Conservation (phyloP, 2,797 vertebrate species). For the Syngnathus rostellatus region DNA sequence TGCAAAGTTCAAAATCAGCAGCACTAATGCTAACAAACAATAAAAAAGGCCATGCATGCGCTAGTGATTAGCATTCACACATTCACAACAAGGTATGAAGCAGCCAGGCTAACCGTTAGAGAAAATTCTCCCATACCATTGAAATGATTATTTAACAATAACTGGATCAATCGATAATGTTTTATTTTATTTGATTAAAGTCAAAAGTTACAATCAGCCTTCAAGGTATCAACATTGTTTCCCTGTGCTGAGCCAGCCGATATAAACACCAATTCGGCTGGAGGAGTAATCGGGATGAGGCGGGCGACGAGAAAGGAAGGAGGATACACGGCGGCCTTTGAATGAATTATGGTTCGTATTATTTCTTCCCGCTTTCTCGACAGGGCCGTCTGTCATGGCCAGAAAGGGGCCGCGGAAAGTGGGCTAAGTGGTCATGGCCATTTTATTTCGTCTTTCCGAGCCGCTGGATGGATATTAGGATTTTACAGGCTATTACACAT, state of each 20-base stretch:
- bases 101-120: not conserved
- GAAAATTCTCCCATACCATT: not conserved
- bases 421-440: slow-evolving; percentile 71
- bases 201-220: slow-evolving; percentile 6
- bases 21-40: no score
- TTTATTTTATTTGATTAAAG: no score
- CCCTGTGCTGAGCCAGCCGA: slow-evolving; percentile 43
- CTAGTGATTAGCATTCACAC: no score
- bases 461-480: slow-evolving; percentile 74
- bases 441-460: slow-evolving; percentile 71
- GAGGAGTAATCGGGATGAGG: slow-evolving; percentile 39
- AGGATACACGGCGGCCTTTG: slow-evolving; percentile 60
- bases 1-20: no score
- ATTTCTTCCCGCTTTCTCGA: slow-evolving; percentile 62
- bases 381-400: slow-evolving; percentile 70
- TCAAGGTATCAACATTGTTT: slow-evolving; percentile 28
- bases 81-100: not conserved
- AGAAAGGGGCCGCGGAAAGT: slow-evolving; percentile 60
- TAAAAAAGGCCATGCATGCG: no score
- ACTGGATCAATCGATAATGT: no score
- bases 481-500: slow-evolving; percentile 79
- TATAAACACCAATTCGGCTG: slow-evolving; percentile 53
- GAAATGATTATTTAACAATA: no score
- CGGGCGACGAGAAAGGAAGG: slow-evolving; percentile 62
- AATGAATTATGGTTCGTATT: slow-evolving; percentile 73